A percentile compares a stretch with the other conserved stretches of the same genome.
These are phyloP conservation scores for Drosophila elegans DNA, from an alignment of 1,140 invertebrate genomes.

Conservation along the genomic window DNA sequence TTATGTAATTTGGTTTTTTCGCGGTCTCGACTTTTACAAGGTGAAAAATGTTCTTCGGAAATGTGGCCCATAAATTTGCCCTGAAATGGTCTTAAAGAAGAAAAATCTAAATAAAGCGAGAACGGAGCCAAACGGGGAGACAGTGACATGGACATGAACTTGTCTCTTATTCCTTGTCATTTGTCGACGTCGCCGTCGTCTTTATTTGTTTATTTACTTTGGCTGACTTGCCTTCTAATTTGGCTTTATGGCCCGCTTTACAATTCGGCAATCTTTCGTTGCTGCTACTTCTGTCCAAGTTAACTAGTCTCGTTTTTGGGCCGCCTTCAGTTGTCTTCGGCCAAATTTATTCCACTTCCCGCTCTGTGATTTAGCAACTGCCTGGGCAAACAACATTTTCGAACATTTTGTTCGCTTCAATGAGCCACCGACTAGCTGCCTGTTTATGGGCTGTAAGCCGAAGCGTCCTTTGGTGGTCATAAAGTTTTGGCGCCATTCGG, in stretches of 20 bases:
- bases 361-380: conserved; percentile 10
- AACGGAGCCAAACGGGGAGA: conserved; percentile 21
- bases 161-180: conserved; percentile 45
- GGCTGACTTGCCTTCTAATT: conserved; percentile 57
- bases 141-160: conserved; percentile 56
- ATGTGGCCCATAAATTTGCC: conserved; percentile 52
- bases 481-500: conserved; percentile 61
- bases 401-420: conserved; percentile 70
- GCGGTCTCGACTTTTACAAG: conserved; percentile 67
- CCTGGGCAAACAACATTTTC: conserved; percentile 71
- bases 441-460: conserved; percentile 56
- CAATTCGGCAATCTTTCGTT: conserved; percentile 43
- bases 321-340: conserved; percentile 47
- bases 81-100: conserved; percentile 30
- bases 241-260: conserved; percentile 70
- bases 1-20: conserved; percentile 33
- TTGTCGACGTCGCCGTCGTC: conserved; percentile 33
- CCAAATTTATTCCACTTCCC: conserved; percentile 30
- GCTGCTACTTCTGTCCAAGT: conserved; percentile 32
- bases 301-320: conserved; percentile 57
- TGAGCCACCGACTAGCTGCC: conserved; percentile 27
- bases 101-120: conserved; percentile 29
- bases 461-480: conserved; percentile 41
- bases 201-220: conserved; percentile 67
- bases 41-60: conserved; percentile 55